Percentiles rank a stretch among this genome's conserved stretches.
phyloP scores from a whole-genome alignment of 2,113 vertebrate genomes.

The Verasper variegatus region DNA sequence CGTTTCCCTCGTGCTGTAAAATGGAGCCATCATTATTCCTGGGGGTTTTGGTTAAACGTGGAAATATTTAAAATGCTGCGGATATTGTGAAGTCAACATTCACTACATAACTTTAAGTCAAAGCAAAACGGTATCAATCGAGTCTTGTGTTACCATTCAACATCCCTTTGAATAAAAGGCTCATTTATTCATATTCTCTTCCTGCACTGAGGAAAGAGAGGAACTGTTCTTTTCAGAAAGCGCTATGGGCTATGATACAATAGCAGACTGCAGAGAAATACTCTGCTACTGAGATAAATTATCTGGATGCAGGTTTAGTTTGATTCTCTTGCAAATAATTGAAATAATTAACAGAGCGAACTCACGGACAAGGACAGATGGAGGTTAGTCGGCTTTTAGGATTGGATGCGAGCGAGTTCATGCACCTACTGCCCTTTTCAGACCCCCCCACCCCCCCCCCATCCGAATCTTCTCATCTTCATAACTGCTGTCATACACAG shows the following conservation, averaged over 20 bases:
- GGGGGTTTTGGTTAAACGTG: not conserved
- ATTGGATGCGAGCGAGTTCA: not conserved
- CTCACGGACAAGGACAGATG: slow-evolving; percentile 3
- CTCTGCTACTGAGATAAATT: slow-evolving; percentile 12
- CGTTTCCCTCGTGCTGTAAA: not conserved
- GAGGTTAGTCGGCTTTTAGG: slow-evolving; percentile 1
- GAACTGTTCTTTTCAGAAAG: slow-evolving; percentile 25
- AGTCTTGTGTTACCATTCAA: not conserved
- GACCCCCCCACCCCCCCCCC: not conserved
- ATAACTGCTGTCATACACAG: not conserved
- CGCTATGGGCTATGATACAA: slow-evolving; percentile 1
- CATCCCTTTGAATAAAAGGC: not conserved
- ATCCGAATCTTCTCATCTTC: not conserved
- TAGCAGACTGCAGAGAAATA: slow-evolving; percentile 8
- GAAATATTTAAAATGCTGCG: not conserved
- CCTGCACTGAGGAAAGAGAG: not conserved
- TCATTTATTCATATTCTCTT: slow-evolving; percentile 19
- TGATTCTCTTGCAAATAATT: slow-evolving; percentile 28
- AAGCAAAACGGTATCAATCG: not conserved
- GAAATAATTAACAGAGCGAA: slow-evolving; percentile 12
- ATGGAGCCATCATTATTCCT: not conserved
- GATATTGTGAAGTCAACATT: not conserved
- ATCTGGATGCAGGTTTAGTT: not conserved
- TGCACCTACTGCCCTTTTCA: slow-evolving; percentile 8
- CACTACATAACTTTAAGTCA: not conserved